These are phyloP conservation scores for Coregonus ussuriensis DNA, from an alignment of 2,797 vertebrate genomes.

Conservation along the genomic window DNA sequence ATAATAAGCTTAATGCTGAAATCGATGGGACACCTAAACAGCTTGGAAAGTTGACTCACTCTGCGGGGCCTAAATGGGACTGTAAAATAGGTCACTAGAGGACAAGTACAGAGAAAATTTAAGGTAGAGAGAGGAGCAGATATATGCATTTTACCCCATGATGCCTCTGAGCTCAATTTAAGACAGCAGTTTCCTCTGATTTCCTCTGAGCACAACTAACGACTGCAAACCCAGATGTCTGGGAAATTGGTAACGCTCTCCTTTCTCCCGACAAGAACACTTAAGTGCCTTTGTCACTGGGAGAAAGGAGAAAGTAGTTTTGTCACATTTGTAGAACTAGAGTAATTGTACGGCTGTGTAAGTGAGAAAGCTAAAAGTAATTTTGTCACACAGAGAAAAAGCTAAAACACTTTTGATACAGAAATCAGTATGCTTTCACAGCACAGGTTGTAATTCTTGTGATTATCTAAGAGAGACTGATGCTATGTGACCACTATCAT, in stretches of 20 bases:
- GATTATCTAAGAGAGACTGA: not conserved
- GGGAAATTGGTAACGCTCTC: not conserved
- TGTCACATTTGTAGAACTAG: not conserved
- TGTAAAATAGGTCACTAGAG: too few species aligned
- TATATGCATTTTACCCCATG: not conserved
- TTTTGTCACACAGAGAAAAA: not conserved
- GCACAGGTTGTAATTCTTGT: not conserved
- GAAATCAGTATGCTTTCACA: not conserved
- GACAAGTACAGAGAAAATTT: not conserved
- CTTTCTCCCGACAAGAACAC: not conserved
- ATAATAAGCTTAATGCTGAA: too few species aligned
- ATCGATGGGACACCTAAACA: too few species aligned
- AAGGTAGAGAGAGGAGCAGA: not conserved
- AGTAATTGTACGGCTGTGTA: not conserved
- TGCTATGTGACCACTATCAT: not conserved
- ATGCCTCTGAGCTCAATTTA: not conserved
- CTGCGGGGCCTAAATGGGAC: too few species aligned
- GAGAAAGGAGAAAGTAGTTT: not conserved
- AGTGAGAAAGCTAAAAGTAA: not conserved
- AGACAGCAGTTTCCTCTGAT: not conserved
- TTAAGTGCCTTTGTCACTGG: not conserved
- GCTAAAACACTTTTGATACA: not conserved
- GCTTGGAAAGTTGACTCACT: too few species aligned
- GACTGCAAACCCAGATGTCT: slow-evolving; percentile 2
- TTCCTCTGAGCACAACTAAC: not conserved